Evolutionary conservation across 2,113 vertebrate species (phyloP).

Genomic region (Pelecanoides urinatrix): DNA sequence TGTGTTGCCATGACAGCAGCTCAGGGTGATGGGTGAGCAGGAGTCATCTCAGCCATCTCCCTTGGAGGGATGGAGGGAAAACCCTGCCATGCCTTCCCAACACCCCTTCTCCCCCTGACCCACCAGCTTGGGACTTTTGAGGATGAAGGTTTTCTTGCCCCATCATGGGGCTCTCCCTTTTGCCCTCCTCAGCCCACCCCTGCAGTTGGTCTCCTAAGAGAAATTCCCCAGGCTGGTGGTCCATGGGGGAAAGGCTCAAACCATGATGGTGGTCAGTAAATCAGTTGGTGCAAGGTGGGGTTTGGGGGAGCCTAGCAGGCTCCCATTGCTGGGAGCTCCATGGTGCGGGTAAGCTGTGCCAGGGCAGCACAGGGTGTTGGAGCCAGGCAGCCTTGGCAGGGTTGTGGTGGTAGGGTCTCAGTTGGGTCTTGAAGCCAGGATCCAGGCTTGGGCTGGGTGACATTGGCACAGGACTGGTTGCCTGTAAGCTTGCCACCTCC

Average conservation of each 20-base stretch:
- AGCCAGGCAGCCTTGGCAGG: background rate
- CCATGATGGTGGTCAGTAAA: background rate
- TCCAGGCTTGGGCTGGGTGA: background rate
- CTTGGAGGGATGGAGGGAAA: background rate
- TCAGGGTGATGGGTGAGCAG: background rate
- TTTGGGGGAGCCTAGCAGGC: background rate
- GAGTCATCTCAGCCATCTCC: background rate
- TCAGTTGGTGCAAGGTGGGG: no score
- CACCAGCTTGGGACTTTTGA: background rate
- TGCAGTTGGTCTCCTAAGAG: background rate
- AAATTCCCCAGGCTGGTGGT: background rate
- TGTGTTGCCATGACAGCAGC: constrained; percentile 26
- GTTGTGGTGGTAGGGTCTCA: background rate
- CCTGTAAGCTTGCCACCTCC: background rate
- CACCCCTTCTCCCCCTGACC: background rate
- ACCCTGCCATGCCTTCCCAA: background rate
- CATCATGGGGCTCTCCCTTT: background rate
- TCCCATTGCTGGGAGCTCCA: background rate
- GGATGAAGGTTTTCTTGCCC: background rate
- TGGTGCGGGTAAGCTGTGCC: background rate
- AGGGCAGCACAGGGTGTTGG: background rate
- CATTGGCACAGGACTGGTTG: background rate
- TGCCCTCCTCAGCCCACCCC: background rate
- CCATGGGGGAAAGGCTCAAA: background rate
- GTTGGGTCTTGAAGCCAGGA: background rate